A percentile compares a stretch with the other conserved stretches of the same genome.
Conservation (phyloP, 2,888 invertebrate species). For the Nebria salina region DNA sequence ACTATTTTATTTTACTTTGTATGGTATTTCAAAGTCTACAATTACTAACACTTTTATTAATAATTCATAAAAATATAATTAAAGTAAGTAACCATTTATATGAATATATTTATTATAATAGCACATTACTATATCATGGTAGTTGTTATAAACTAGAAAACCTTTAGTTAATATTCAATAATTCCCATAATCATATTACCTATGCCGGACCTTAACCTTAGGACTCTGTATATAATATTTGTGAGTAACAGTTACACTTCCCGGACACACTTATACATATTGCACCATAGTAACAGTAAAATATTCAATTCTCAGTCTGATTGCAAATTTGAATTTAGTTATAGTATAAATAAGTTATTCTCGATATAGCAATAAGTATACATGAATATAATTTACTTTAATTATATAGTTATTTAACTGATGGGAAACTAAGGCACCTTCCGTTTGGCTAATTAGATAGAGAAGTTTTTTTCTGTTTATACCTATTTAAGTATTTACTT, state of each 20-base stretch:
- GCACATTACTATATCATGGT: no score
- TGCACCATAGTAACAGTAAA: neutral
- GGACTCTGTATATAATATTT: neutral
- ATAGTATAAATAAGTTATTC: neutral
- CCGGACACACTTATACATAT: neutral
- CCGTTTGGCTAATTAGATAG: constrained; percentile 38
- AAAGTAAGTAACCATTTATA: no score
- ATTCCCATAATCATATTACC: neutral
- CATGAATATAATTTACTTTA: neutral
- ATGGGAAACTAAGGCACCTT: constrained; percentile 23
- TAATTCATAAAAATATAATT: no score
- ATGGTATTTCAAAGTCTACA: no score
- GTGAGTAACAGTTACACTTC: neutral
- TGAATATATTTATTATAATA: no score
- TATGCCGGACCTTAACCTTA: neutral
- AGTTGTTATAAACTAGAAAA: neutral
- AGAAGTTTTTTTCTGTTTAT: no score
- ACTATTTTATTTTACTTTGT: no score
- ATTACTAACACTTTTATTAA: no score
- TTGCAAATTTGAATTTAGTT: neutral
- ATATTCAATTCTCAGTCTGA: neutral
- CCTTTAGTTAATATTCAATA: neutral
- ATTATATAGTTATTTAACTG: neutral
- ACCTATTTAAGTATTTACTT: constrained; percentile 24
- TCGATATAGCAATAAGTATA: neutral